phyloP scores from a whole-genome alignment of 2,888 invertebrate genomes.

The Drosophila atroscutellata region DNA sequence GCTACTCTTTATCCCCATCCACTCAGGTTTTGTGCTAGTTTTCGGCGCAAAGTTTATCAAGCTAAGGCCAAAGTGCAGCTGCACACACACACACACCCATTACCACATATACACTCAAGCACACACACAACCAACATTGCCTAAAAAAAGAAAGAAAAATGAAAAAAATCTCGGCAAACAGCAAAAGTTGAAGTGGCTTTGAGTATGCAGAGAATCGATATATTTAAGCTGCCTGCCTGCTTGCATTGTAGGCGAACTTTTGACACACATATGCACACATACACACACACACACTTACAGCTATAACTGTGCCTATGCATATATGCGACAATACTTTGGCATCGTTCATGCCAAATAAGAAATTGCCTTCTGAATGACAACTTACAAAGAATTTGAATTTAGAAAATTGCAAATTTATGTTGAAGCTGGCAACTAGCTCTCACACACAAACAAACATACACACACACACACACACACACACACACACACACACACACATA shows the following conservation, averaged over 20 bases:
- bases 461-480: slow-evolving; percentile 8
- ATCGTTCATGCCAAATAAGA: slow-evolving; percentile 74
- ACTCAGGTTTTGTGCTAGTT: slow-evolving; percentile 43
- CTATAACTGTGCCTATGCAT: slow-evolving; percentile 62
- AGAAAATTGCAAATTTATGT: slow-evolving; percentile 80
- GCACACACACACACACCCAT: slow-evolving; percentile 35
- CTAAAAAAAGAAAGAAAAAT: slow-evolving; percentile 18
- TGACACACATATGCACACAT: slow-evolving; percentile 39
- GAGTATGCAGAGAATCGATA: slow-evolving; percentile 59
- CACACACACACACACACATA: not conserved
- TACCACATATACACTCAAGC: slow-evolving; percentile 12
- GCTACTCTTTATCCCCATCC: slow-evolving; percentile 2
- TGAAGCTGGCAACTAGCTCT: slow-evolving; percentile 47
- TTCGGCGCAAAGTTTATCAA: slow-evolving; percentile 65
- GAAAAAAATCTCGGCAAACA: slow-evolving; percentile 71
- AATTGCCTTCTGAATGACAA: slow-evolving; percentile 78
- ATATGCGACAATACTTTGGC: slow-evolving; percentile 61
- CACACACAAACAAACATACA: slow-evolving; percentile 10
- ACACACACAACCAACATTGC: slow-evolving; percentile 31
- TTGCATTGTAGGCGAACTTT: slow-evolving; percentile 66
- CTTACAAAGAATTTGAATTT: slow-evolving; percentile 81
- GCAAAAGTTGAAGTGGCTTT: slow-evolving; percentile 72
- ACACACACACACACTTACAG: slow-evolving; percentile 1
- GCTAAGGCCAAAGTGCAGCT: slow-evolving; percentile 46
- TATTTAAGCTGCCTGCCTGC: slow-evolving; percentile 59